Conservation (phyloP, 2,888 invertebrate species). For the Lasius fuliginosus region DNA sequence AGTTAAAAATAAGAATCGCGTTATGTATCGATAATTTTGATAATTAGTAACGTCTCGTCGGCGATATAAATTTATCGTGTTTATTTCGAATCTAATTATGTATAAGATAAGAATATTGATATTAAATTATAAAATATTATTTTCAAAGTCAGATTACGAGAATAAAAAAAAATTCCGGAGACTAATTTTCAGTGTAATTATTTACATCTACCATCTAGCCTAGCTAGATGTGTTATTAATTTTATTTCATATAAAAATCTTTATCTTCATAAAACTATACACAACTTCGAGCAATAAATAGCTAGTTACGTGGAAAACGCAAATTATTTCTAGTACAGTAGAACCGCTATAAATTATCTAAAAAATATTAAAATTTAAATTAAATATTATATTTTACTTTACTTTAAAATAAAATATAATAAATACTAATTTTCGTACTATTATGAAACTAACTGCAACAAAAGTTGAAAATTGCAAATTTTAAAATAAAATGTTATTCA, state of each 20-base stretch:
- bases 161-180: not conserved
- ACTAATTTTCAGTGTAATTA: not conserved
- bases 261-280: not conserved
- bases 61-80: not conserved
- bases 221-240: not conserved
- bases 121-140: not conserved
- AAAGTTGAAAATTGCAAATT: not conserved
- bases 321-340: not conserved
- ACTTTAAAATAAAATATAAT: conserved; percentile 7
- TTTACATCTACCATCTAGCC: not conserved
- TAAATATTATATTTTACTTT: not conserved
- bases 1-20: not conserved
- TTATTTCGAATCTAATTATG: conserved; percentile 10
- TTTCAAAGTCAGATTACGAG: not conserved
- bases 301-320: not conserved
- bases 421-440: not conserved
- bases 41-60: not conserved
- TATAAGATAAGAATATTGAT: not conserved
- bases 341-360: not conserved
- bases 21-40: not conserved
- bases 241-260: not conserved
- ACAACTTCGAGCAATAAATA: not conserved
- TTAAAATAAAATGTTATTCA: not conserved
- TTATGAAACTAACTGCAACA: not conserved
- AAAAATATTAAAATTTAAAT: not conserved